These are phyloP conservation scores for Nematostella vectensis DNA, from an alignment of 92 coral and sea anemone genomes.

Conservation along the genomic window DNA sequence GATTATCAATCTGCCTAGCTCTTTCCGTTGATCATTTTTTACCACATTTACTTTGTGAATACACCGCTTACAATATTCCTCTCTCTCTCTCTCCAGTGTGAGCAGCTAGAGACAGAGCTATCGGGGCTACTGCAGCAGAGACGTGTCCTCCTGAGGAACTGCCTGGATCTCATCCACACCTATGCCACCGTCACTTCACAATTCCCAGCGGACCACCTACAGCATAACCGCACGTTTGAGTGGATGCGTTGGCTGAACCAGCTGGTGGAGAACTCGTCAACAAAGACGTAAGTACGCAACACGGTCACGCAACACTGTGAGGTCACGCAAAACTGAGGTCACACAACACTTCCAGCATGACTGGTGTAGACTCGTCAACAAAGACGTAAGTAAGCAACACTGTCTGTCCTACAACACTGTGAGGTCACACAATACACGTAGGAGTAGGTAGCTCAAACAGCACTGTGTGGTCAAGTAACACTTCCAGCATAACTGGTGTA, in stretches of 20 bases:
- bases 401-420: no score
- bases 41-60: background rate
- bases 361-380: constrained; percentile 68
- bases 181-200: constrained; percentile 96
- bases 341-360: background rate
- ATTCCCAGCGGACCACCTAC: constrained; percentile 79
- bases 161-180: constrained; percentile 86
- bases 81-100: constrained; percentile 53
- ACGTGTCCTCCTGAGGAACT: constrained; percentile 68
- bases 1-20: no score
- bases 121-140: constrained; percentile 83
- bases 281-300: constrained; percentile 69
- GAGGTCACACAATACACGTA: background rate
- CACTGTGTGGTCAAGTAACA: background rate
- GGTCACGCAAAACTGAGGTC: background rate
- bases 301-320: no score
- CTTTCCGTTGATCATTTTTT: background rate
- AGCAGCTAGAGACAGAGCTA: constrained; percentile 90
- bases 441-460: no score
- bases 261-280: constrained; percentile 64
- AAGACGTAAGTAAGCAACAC: constrained; percentile 67
- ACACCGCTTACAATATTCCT: background rate
- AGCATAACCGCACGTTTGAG: constrained; percentile 79
- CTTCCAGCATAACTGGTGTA: constrained; percentile 21
- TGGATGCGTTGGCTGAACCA: constrained; percentile 85